phyloP scores from a whole-genome alignment of 1,140 invertebrate species.

The Chrysoperla carnea region DNA sequence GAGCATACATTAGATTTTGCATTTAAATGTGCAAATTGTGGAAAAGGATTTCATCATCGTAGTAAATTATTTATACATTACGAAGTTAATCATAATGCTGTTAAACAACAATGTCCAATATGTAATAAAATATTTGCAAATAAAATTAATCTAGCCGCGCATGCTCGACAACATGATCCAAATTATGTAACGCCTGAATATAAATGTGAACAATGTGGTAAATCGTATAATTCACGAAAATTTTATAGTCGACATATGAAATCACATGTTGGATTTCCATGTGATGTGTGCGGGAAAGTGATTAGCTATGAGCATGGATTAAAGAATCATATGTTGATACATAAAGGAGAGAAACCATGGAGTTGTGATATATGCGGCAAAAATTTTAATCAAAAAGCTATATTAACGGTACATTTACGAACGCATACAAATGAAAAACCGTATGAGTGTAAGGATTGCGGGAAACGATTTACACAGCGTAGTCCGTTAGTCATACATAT shows the following conservation, averaged over 20 bases:
- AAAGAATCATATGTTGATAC: constrained; percentile 38
- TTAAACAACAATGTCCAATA: constrained; percentile 28
- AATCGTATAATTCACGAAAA: constrained; percentile 2
- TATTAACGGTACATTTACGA: constrained; percentile 23
- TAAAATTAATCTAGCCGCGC: neutral
- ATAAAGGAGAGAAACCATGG: constrained; percentile 29
- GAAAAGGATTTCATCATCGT: neutral
- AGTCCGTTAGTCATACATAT: constrained; percentile 38
- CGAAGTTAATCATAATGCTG: neutral
- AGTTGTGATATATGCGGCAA: constrained; percentile 30
- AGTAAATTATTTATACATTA: neutral
- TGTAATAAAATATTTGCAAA: constrained; percentile 45
- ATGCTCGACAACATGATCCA: neutral
- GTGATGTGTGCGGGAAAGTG: constrained; percentile 31
- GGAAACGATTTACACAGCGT: constrained; percentile 29
- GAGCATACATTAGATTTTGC: neutral
- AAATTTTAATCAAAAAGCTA: constrained; percentile 29
- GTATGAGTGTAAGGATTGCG: constrained; percentile 21
- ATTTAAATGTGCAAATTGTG: neutral
- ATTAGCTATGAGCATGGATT: constrained; percentile 37
- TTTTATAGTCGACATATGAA: constrained; percentile 5
- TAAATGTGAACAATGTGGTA: constrained; percentile 7
- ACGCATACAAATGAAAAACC: constrained; percentile 28
- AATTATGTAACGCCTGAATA: neutral
- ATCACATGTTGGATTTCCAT: constrained; percentile 9